Percentiles rank a stretch among this genome's conserved stretches.
phyloP scores from a whole-genome alignment of 2,113 vertebrate species.

The Muntiacus reevesi region DNA sequence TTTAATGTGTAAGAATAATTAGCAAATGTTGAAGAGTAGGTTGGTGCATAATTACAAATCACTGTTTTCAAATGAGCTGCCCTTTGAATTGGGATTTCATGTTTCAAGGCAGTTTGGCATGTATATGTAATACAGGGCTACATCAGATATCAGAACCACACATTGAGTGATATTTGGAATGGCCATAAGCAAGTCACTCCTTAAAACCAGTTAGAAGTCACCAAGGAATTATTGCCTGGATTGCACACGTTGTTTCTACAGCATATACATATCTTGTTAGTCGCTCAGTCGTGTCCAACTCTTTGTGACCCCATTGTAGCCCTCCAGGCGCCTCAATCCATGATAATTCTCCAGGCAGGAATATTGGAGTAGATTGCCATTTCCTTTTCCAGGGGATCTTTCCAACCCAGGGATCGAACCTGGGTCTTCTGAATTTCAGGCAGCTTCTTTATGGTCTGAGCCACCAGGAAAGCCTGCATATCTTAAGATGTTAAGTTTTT shows the following conservation, averaged over 20 bases:
- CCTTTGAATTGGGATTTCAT: constrained; percentile 34
- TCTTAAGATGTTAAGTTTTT: background rate
- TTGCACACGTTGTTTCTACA: background rate
- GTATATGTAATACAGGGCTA: background rate
- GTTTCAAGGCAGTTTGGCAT: background rate
- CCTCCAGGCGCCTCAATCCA: background rate
- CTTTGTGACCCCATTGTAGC: background rate
- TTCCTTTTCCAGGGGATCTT: background rate
- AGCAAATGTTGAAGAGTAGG: background rate
- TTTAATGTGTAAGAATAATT: background rate
- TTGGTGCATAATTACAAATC: background rate
- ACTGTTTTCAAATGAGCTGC: background rate
- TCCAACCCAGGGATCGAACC: background rate
- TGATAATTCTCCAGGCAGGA: background rate
- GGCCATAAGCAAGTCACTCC: background rate
- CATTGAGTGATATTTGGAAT: background rate
- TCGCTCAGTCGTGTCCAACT: background rate
- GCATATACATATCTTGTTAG: background rate
- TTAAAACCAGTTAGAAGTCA: background rate
- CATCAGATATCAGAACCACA: background rate
- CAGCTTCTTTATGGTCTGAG: background rate
- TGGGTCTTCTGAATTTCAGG: background rate
- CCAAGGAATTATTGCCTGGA: background rate
- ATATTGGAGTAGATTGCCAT: background rate
- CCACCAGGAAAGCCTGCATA: background rate